Base-by-base conservation (phyloP, 1,140 invertebrate genomes). In the Trigoniulus corallinus region DNA sequence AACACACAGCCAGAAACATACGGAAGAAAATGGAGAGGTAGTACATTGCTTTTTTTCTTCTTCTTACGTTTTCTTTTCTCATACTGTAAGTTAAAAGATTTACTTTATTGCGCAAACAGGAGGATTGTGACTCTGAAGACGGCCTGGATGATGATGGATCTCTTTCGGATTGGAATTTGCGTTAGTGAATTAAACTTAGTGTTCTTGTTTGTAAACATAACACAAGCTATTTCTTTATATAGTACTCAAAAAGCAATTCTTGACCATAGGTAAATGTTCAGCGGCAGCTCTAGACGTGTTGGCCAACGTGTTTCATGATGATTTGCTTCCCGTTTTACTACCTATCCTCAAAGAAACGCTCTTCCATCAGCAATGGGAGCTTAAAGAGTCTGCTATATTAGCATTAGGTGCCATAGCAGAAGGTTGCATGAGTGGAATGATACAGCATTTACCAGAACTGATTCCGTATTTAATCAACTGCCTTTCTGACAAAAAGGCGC, bases 401-500 rank as follows among this genome's bases (percentile, higher is more conserved):
- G 89, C 92, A 10, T 66, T 98, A 34, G 95, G 95, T 54, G 95
- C 95, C 13, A 95, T 99, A 55, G 94, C 95, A n/a, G 94, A 98
- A 76, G 95, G 78, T 78, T 99, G 95, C 63, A 94, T 96, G 87
- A 78, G 74, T 50, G 95, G 95, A 53, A 97, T 99, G 88, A 80
- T 92, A 42, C 87, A 81, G 21, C 94, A 98, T 70, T 72, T 98
- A 54, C 82, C 86, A 1, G 92, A 98, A 68, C 72, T 98, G 3
- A 89, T 98, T 58, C 95, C 94, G 0, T 98, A 92, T 68, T 73
- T 99, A 47, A 93, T 98, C 47, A 79, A 76, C 53, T 92, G 88
- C 66, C 69, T 98, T 48, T 79, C 79, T 25, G 93, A 99, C 64
- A 88, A 88, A 64, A 97, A 98, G 70, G 89, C 94, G 0, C 70